phyloP scores from a whole-genome alignment of 2,797 vertebrate genomes.

The Myotis daubentonii region DNA sequence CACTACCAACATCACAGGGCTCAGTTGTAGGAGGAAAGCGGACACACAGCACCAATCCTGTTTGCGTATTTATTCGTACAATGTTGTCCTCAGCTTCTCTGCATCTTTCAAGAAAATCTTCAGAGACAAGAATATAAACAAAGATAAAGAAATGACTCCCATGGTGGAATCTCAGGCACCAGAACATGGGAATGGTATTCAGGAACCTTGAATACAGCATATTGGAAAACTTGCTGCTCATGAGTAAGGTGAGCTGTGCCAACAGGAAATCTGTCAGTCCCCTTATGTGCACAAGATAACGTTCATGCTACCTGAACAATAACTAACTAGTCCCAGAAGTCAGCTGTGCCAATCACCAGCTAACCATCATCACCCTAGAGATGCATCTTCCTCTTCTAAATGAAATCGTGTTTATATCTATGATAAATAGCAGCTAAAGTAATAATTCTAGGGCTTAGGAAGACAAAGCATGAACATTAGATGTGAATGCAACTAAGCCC shows the following conservation, averaged over 20 bases:
- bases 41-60: not conserved
- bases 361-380: not conserved
- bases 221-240: not conserved
- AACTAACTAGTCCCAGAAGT: not conserved
- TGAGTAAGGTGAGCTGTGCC: not conserved
- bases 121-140: conserved; percentile 14
- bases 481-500: not conserved
- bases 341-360: not conserved
- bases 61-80: not conserved
- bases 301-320: not conserved
- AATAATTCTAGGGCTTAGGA: not conserved
- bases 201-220: not conserved
- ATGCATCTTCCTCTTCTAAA: conserved; percentile 32
- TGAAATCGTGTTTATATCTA: not conserved
- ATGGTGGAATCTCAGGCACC: not conserved
- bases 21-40: not conserved
- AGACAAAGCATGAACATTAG: not conserved
- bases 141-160: not conserved
- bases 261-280: not conserved
- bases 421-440: not conserved
- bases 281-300: not conserved
- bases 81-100: not conserved
- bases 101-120: not conserved
- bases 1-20: not conserved
- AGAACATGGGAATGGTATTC: not conserved